Evolutionary conservation across 1,140 invertebrate species (phyloP), one percentile per base, ranked within the genome.

Genomic region (Tetragonula clypearis): DNA sequence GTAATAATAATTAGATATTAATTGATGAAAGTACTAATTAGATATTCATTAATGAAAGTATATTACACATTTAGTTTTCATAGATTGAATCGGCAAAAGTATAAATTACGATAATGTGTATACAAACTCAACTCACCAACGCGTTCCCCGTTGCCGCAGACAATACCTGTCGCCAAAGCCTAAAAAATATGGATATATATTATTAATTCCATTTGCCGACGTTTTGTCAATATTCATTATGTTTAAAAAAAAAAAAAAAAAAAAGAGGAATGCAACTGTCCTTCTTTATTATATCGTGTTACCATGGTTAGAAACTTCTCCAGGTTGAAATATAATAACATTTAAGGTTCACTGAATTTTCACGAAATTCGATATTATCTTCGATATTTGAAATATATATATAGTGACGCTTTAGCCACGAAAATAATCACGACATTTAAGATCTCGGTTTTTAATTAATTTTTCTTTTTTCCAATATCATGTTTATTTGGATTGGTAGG

Each of bases 41-140:
- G 30, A 30, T 30, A 30, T 30, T 30, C 30, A 30, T 30, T 30
- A 30, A 30, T 30, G 30, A 30, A 30, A 30, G 1, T 35, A 35
- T 1, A 15, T 79, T 49, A 49, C 41, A 49, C 6, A 21, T 17
- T 23, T 8, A 21, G 21, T 49, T 82, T 55, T 19, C 3, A 65
- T 19, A 56, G 12, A 58, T 62, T 75, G 30, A 26, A 14, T 62
- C n/a, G 14, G 26, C 4, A 75, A n/a, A 55, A 75, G 58, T 65
- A 75, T 75, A 75, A 71, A 79, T 84, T 65, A 79, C 19, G 26
- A 19, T 71, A 56, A 65, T 76, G 30, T 72, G 41, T 58, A 30
- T n/a, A 41, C 23, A 62, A 79, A 71, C 19, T 85, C 55, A 41
- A 86, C 92, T 93, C 82, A 93, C 92, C 89, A 82, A 87, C 83